phyloP scores from a whole-genome alignment of 2,113 vertebrate species.

The Otus sunia region DNA sequence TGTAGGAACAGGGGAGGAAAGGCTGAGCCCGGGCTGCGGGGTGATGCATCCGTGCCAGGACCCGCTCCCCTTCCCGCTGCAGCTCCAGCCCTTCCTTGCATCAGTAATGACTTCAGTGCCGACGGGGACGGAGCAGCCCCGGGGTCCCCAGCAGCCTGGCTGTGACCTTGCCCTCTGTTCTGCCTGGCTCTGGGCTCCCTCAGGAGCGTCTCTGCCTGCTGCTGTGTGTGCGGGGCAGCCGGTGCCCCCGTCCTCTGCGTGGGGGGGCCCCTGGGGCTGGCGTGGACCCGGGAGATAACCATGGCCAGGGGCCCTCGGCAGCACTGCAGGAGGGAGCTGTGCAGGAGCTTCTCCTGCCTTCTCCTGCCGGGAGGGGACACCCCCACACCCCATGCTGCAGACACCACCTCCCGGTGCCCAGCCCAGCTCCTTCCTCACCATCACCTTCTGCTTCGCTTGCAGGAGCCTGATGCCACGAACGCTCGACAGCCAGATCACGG shows the following conservation, averaged over 20 bases:
- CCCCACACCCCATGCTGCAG: accelerated
- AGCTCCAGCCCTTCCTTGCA: neutral
- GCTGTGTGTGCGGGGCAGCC: accelerated
- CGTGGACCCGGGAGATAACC: neutral
- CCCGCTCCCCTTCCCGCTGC: too few species aligned
- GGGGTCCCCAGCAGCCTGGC: neutral
- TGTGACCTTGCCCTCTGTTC: accelerated
- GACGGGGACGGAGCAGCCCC: neutral
- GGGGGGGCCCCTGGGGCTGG: neutral
- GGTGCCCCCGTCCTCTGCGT: accelerated
- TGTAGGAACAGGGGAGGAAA: neutral
- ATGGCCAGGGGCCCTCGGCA: neutral
- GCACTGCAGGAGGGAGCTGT: neutral
- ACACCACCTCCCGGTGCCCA: neutral
- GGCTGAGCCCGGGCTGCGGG: neutral
- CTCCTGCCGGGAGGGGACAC: neutral
- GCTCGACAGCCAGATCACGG: constrained; percentile 89
- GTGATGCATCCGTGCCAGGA: neutral
- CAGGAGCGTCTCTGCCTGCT: accelerated
- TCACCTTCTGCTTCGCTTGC: neutral
- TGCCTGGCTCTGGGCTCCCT: neutral
- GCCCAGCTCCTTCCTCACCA: neutral
- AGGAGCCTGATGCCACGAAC: constrained; percentile 95
- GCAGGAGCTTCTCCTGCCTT: neutral
- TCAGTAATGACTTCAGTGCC: neutral